These are phyloP conservation scores for Ptilodon capucinus DNA, from an alignment of 2,888 invertebrate genomes.

Conservation along the genomic window DNA sequence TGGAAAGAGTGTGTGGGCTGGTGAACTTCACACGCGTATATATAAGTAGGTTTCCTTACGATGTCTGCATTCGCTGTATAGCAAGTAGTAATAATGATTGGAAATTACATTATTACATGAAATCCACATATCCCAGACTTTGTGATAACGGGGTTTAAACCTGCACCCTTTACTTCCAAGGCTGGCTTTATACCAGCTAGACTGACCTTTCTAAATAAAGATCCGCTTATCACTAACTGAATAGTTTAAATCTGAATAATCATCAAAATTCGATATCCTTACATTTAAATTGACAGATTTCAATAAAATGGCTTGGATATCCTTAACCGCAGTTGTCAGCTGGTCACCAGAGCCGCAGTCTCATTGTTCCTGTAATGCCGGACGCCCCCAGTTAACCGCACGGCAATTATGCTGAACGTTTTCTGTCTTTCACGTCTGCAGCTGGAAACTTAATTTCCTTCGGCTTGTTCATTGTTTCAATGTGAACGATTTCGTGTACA, in stretches of 20 bases:
- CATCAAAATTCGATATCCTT: not conserved
- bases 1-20: too few species aligned
- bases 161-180: too few species aligned
- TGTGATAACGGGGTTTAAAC: too few species aligned
- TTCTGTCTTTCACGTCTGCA: constrained; percentile 43
- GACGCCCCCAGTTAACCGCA: constrained; percentile 38
- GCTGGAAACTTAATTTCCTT: constrained; percentile 47
- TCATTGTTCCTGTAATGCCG: constrained; percentile 41
- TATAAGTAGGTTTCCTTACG: too few species aligned
- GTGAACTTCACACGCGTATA: too few species aligned
- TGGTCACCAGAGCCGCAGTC: constrained; percentile 31
- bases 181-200: too few species aligned
- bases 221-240: not conserved
- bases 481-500: constrained; percentile 30
- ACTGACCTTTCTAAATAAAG: too few species aligned
- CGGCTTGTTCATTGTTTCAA: constrained; percentile 41
- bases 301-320: not conserved
- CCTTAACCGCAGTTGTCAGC: constrained; percentile 3
- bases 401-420: constrained; percentile 44
- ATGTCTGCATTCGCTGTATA: too few species aligned
- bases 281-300: not conserved
- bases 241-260: not conserved
- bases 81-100: too few species aligned
- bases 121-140: too few species aligned
- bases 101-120: too few species aligned